Base-by-base conservation (phyloP, 2,888 invertebrate species). In the Eristalinus aeneus region DNA sequence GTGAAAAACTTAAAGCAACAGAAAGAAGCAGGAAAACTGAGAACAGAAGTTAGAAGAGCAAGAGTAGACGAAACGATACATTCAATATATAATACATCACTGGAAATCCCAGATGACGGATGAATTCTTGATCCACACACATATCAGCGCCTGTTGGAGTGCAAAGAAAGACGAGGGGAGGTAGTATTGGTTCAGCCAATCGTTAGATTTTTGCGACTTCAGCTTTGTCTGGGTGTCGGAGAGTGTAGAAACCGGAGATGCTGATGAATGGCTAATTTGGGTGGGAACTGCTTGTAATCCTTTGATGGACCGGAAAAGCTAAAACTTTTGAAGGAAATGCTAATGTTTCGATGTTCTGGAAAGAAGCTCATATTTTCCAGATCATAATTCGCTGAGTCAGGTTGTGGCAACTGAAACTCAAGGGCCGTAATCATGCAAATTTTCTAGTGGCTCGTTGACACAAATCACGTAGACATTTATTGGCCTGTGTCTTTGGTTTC, bases 31-130 rank as follows among this genome's bases (percentile, higher is more conserved):
- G 67, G 73, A 73, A 74, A 80, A 32, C n/a, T 12, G 12, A 27
- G 36, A 67, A 46, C 46, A 46, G 46, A 46, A 46, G 46, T 46
- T 16, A 46, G 64, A 31, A 67, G 32, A 46, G 56, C 5, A 56
- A 46, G 58, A 5, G 63, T 58, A 23, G 11, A 53, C 16, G 39
- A 46, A 60, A 16, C 36, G 56, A 36, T 60, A 54, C 20, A 39
- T 60, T 77, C 79, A 84, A 79, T 71, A 76, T 76, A 80, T 74
- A 80, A 85, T 81, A 73, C 81, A 81, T 85, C 85, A 85, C 64
- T 73, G 85, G 85, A 76, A 85, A 85, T 81, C 73, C 85, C 85
- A 72, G 76, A 58, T 78, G 63, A 60, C 56, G 53, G 76, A 85
- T 85, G 72, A 81, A 81, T 81, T 77, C 81, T 81, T 73, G 67